Evolutionary conservation across 2,797 vertebrate species (phyloP).

Genomic region (Echiichthys vipera): DNA sequence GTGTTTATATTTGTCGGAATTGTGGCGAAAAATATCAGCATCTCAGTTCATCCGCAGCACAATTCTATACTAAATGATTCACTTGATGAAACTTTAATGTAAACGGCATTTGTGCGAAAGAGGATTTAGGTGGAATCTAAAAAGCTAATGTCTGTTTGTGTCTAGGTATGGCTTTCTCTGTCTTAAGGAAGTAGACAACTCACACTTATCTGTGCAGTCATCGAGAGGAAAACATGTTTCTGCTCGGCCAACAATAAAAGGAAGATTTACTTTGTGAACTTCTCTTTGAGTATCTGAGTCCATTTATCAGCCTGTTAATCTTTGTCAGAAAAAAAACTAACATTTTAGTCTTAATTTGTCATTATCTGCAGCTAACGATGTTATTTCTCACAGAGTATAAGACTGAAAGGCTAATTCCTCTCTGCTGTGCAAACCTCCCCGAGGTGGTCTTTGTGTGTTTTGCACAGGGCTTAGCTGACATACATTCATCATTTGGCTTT

Average conservation of each 20-base stretch:
- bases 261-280: slow-evolving; percentile 36
- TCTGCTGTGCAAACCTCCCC: slow-evolving; percentile 59
- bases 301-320: slow-evolving; percentile 49
- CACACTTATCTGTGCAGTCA: slow-evolving; percentile 42
- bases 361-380: slow-evolving; percentile 55
- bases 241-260: slow-evolving; percentile 41
- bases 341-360: slow-evolving; percentile 60
- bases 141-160: neutral
- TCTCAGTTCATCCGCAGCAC: neutral
- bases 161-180: neutral
- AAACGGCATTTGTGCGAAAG: neutral
- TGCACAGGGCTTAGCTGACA: slow-evolving; percentile 53
- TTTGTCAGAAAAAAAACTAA: slow-evolving; percentile 43
- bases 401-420: slow-evolving; percentile 57
- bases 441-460: slow-evolving; percentile 67
- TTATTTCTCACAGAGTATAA: slow-evolving; percentile 42
- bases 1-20: too few species aligned
- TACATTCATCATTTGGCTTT: slow-evolving; percentile 75
- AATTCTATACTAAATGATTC: neutral
- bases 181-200: slow-evolving; percentile 9
- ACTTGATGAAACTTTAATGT: neutral
- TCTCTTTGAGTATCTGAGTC: slow-evolving; percentile 14
- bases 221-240: slow-evolving; percentile 36
- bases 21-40: too few species aligned
- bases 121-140: neutral